Conservation (phyloP, 2,888 invertebrate genomes). For the Ommatoiulus sabulosus region DNA sequence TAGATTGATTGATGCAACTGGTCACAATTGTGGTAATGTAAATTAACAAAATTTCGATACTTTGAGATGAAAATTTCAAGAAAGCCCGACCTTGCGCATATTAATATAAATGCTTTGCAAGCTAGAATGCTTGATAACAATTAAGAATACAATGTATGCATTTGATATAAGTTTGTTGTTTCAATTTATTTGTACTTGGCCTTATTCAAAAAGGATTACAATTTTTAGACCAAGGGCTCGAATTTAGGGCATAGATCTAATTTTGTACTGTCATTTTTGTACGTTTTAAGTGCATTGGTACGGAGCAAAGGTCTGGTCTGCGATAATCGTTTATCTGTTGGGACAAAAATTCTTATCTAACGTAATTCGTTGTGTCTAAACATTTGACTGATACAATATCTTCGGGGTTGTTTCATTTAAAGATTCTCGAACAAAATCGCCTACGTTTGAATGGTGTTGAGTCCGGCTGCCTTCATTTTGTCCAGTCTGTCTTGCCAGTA, state of each 20-base stretch:
- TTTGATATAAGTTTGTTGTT: too few relatives aligned
- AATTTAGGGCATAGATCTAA: background rate
- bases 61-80: too few relatives aligned
- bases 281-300: too few relatives aligned
- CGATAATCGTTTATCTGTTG: background rate
- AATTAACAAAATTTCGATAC: too few relatives aligned
- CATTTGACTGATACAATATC: background rate
- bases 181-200: too few relatives aligned
- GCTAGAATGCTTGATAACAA: too few relatives aligned
- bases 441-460: slow-evolving; percentile 88
- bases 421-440: background rate
- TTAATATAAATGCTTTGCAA: too few relatives aligned
- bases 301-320: background rate
- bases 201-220: too few relatives aligned
- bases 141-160: too few relatives aligned
- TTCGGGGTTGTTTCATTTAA: background rate
- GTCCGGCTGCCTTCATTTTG: slow-evolving; percentile 83
- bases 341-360: background rate
- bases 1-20: too few relatives aligned
- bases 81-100: too few relatives aligned
- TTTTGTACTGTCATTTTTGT: background rate
- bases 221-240: background rate
- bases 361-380: background rate
- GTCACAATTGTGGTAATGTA: too few relatives aligned
- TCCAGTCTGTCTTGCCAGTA: slow-evolving; percentile 84